Evolutionary conservation across 1,140 invertebrate genomes (phyloP), one percentile per base, ranked within the genome.

Genomic region (Adelges cooleyi): DNA sequence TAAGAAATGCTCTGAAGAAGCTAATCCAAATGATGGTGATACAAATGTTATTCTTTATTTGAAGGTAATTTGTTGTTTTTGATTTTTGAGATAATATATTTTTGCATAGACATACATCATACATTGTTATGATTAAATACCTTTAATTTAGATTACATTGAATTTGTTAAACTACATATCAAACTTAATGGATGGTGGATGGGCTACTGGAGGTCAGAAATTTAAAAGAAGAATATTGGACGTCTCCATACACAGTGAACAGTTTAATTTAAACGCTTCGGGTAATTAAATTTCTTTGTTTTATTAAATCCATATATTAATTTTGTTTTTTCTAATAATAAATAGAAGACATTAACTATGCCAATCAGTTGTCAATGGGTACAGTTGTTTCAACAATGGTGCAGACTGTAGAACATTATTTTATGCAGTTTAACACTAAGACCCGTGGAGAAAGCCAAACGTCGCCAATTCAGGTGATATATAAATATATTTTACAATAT

Each of bases 131-230:
- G 3, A 36, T 29, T 56, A 15, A 18, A 9, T 40, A 18, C 38
- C 9, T 48, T 15, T 29, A 48, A n/a, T n/a, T 62, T n/a, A 62
- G 56, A 62, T 62, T 11, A 62, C 42, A 27, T 62, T 62, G 33
- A 62, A 62, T 13, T 48, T 62, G 46, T 62, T 62, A 48, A 62
- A 62, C 22, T 62, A 62, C 33, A 25, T 62, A 33, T 62, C 56
- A 27, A 62, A 62, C 27, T 48, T 62, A 29, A 62, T 62, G 56
- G 56, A 62, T 62, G 56, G 56, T 18, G 56, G 56, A n/a, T 62
- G 56, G 56, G 56, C 42, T 29, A 33, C 42, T 20, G 44, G 56
- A 33, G 56, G 42, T 22, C 56, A 62, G 10, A 62, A 62, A 29
- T 62, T 62, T 11, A 62, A 62, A 48, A 62, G 56, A 33, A 33